phyloP scores from a whole-genome alignment of 2,113 vertebrate species.

The Alethe castanea region DNA sequence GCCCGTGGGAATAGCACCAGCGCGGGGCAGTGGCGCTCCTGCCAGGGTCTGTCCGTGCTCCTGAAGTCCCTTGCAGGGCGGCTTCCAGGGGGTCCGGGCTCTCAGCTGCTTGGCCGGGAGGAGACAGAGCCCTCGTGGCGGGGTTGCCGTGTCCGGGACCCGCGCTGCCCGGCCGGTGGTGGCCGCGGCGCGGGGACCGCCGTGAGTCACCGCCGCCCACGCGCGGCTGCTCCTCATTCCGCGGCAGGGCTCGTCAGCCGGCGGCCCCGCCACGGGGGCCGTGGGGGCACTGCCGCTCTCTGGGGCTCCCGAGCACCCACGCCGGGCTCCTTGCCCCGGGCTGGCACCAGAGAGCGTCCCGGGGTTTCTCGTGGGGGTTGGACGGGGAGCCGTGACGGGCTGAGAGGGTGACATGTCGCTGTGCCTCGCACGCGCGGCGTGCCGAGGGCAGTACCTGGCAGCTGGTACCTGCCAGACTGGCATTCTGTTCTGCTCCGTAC shows the following conservation, averaged over 20 bases:
- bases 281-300: not conserved
- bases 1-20: not conserved
- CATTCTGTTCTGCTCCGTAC: accelerated
- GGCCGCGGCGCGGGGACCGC: not conserved
- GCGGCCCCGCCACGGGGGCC: not conserved
- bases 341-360: not conserved
- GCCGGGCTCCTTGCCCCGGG: not conserved
- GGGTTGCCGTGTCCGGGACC: not conserved
- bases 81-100: not conserved
- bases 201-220: constrained; percentile 47
- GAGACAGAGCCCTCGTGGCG: not conserved
- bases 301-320: not conserved
- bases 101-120: too few species aligned
- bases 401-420: not conserved
- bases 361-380: accelerated
- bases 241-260: constrained; percentile 66
- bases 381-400: accelerated
- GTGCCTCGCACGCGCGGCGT: not conserved
- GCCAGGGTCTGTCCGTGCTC: too few species aligned
- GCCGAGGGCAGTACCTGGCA: not conserved
- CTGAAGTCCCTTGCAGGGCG: not conserved
- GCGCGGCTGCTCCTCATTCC: constrained; percentile 71
- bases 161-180: not conserved
- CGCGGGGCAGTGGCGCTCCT: not conserved
- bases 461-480: too few species aligned